A percentile compares a stretch with the other conserved stretches of the same genome.
Evolutionary conservation across 2,797 vertebrate species (phyloP).

Genomic region (Sebastes minor): DNA sequence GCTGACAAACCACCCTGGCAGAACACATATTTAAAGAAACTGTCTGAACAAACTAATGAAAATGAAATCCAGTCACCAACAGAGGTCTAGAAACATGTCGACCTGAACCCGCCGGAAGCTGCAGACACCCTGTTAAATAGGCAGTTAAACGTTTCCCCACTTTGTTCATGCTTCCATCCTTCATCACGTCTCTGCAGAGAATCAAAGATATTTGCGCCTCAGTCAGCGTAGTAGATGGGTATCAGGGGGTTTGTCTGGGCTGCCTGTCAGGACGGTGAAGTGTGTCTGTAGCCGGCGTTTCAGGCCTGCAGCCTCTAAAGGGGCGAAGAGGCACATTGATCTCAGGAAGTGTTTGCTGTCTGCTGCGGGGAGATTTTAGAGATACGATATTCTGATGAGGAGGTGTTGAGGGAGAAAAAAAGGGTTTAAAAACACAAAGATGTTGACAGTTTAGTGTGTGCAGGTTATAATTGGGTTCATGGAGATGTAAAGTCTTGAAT

Average conservation of each 20-base stretch:
- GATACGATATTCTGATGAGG: not conserved
- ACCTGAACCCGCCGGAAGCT: not conserved
- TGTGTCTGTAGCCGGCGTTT: not conserved
- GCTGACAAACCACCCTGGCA: not conserved
- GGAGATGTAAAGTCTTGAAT: not conserved
- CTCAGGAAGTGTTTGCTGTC: conserved; percentile 11
- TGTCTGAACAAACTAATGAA: not conserved
- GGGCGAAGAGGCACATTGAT: not conserved
- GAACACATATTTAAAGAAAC: not conserved
- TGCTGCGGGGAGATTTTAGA: not conserved
- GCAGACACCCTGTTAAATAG: not conserved
- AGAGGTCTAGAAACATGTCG: not conserved
- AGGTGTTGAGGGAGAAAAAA: not conserved
- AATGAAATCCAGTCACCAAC: not conserved
- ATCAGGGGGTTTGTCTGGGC: not conserved
- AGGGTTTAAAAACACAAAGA: not conserved
- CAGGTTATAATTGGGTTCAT: not conserved
- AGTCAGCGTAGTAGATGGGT: not conserved
- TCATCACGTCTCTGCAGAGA: conserved; percentile 8
- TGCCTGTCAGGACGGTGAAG: not conserved
- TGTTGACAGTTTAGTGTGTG: not conserved
- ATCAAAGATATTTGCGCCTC: conserved; percentile 3
- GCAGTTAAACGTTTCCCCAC: not conserved
- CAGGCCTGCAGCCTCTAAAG: not conserved
- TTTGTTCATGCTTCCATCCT: not conserved